Evolutionary conservation across 2,888 invertebrate genomes (phyloP), one percentile per base, ranked within the genome.

Genomic region (Apotomis betuletana): DNA sequence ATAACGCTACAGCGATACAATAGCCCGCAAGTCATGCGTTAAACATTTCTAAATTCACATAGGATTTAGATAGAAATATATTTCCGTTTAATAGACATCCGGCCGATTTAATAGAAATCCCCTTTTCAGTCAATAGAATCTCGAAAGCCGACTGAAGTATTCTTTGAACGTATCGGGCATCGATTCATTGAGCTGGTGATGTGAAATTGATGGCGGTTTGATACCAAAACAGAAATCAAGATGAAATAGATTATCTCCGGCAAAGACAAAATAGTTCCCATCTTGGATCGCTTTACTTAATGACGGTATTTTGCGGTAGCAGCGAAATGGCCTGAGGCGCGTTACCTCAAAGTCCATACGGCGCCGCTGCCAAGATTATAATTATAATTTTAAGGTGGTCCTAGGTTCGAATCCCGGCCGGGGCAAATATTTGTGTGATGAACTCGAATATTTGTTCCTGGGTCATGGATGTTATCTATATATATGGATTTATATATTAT

Each of bases 81-180:
- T 70, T 64, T 59, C 27, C 59, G 60, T 61, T 60, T 51, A 44
- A 69, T 63, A 57, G 57, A 61, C 41, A 55, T 36, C 55, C 60
- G 38, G 49, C 13, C 55, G 62, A 64, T 57, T 63, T 67, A 38
- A 60, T 60, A 55, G 67, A 61, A 65, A 61, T 58, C 71, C 67
- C 61, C 57, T 71, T 58, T 59, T 36, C 61, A 61, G 70, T 71
- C 67, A 71, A 71, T 71, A 58, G 71, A 71, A 61, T 61, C 71
- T 71, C 60, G 67, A 62, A 61, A 67, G 61, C 71, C 71, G 55
- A 55, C 61, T 71, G 62, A 67, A 71, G 71, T 67, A 71, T 71
- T 71, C 67, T 71, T 67, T 71, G 71, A 67, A 57, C 67, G 71
- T 71, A 67, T 57, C 67, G 49, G n/a, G 51, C 41, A 55, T 61